Base-by-base conservation (phyloP, 2,888 invertebrate species). In the Julus scandinavius region DNA sequence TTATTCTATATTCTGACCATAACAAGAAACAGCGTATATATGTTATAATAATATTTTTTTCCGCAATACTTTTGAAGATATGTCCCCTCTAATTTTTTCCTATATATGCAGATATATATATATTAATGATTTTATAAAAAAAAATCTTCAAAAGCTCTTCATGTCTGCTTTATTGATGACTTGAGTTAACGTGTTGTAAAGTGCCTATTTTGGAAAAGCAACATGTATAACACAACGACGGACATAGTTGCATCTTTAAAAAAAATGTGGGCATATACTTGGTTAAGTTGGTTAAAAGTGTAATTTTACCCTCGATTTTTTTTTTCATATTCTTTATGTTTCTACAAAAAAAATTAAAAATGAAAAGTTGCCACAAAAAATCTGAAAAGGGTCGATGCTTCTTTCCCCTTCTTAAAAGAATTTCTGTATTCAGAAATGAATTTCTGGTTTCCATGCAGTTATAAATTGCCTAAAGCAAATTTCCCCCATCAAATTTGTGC, bases 381-480 rank as follows among this genome's bases (percentile, higher is more conserved):
- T 80, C 1, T 38, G 1, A 11, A 80, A 29, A 80, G 80, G 80
- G 80, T 80, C 80, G 80, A 80, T 80, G 80, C 80, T 80, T 80
- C 80, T 80, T 80, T 15, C 80, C 80, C 80, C 80, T 80, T 80
- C 80, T 40, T 80, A 80, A 80, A 80, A 80, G 80, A 80, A 80
- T 80, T 80, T 80, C 38, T 80, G 80, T 29, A 80, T 80, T 40
- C 80, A 80, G 29, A 80, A 80, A 80, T 80, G 38, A 80, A 80
- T 80, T 80, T 80, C 80, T 80, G 29, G 80, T 80, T 80, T 80
- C 80, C 80, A 80, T 80, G 80, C 80, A 80, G 80, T 80, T 80
- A 80, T 80, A 80, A 80, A 80, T 80, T 15, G 80, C 80, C 80
- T 40, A 40, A 15, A 80, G 80, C 80, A 80, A 29, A 80, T 80